Percentiles rank a stretch among this genome's conserved stretches.
Conservation (phyloP, 2,113 vertebrate species). For the Peucedramus taeniatus region DNA sequence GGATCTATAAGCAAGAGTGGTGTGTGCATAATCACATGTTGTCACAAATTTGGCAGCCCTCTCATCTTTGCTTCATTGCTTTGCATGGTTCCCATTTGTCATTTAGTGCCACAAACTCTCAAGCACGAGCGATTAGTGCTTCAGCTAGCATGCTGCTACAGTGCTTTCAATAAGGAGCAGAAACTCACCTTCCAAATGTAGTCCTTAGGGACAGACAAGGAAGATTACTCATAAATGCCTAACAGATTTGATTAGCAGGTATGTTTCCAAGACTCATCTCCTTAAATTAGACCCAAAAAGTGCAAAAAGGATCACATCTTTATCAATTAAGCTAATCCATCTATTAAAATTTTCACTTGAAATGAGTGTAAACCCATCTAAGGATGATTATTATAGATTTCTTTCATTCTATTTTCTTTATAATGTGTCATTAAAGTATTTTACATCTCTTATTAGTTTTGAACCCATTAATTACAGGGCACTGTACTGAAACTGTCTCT, state of each 20-base stretch:
- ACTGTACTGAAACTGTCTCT: not conserved
- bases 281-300: not conserved
- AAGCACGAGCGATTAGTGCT: not conserved
- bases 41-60: slow-evolving; percentile 32
- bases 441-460: slow-evolving; percentile 16
- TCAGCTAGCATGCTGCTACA: not conserved
- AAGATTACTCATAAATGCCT: not conserved
- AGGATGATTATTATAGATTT: not conserved
- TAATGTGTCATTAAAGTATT: not conserved
- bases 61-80: slow-evolving; percentile 27
- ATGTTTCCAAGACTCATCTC: not conserved
- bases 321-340: not conserved
- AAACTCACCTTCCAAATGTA: slow-evolving; percentile 14
- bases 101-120: slow-evolving; percentile 6
- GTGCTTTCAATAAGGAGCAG: not conserved
- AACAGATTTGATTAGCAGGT: slow-evolving; percentile 10
- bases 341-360: not conserved
- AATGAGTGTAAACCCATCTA: not conserved
- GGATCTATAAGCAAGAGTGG: not conserved
- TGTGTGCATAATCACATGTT: slow-evolving; percentile 26
- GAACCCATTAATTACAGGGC: slow-evolving; percentile 13
- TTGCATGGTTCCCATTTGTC: slow-evolving; percentile 29
- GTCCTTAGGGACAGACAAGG: not conserved
- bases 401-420: not conserved
- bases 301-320: not conserved